Evolutionary conservation across 2,888 invertebrate genomes (phyloP).

Genomic region (Brenthis hecate): DNA sequence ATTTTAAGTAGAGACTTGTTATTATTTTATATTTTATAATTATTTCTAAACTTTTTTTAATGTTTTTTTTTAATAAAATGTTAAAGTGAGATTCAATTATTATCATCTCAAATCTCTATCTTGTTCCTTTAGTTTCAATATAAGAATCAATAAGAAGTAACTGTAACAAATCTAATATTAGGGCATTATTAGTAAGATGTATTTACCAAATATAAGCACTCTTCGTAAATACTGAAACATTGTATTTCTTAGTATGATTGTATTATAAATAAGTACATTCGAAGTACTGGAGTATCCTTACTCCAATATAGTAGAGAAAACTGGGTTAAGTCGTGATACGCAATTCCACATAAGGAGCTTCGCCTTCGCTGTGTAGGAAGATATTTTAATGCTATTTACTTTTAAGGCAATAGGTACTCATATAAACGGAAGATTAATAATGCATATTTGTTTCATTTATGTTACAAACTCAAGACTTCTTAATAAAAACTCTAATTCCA

Average conservation of each 20-base stretch:
- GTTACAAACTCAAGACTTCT: no score
- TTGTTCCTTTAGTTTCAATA: no score
- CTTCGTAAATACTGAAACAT: background rate
- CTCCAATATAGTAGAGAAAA: slow-evolving; percentile 12
- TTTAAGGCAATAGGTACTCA: background rate
- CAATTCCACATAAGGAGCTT: slow-evolving; percentile 9
- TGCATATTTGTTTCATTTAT: no score
- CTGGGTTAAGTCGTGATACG: slow-evolving; percentile 23
- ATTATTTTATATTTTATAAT: no score
- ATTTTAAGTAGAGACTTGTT: no score
- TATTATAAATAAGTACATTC: background rate
- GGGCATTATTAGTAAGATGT: background rate
- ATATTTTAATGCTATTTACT: background rate
- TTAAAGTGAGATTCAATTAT: no score
- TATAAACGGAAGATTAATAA: background rate
- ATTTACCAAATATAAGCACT: background rate
- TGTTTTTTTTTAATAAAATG: no score
- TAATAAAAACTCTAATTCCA: no score
- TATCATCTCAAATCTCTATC: no score
- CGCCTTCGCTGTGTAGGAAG: background rate
- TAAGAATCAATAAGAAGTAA: no score
- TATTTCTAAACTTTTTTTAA: no score
- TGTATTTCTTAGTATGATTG: background rate
- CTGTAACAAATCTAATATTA: no score
- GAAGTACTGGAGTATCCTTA: slow-evolving; percentile 1